These are phyloP conservation scores for Helleia helle DNA, from an alignment of 2,888 invertebrate genomes.

Conservation along the genomic window DNA sequence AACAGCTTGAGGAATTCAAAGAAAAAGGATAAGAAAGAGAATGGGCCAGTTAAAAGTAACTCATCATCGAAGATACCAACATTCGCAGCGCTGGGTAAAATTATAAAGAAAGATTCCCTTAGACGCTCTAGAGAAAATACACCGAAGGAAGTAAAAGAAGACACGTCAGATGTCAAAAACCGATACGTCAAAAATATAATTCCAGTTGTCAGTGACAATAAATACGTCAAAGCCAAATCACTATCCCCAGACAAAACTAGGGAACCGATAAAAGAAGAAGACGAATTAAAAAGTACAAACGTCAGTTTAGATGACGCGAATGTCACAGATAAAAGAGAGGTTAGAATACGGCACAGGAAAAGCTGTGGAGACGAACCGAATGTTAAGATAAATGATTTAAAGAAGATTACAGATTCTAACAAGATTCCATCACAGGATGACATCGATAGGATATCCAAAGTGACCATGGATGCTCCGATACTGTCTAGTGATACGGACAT, in stretches of 20 bases:
- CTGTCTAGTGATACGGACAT: constrained; percentile 79
- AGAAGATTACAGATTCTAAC: constrained; percentile 48
- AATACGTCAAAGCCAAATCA: constrained; percentile 59
- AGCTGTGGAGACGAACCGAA: constrained; percentile 65
- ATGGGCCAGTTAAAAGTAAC: constrained; percentile 50
- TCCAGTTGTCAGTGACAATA: constrained; percentile 45
- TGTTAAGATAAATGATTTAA: constrained; percentile 34
- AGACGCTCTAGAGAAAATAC: constrained; percentile 39
- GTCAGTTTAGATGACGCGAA: not conserved
- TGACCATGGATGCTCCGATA: constrained; percentile 88
- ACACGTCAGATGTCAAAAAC: constrained; percentile 34
- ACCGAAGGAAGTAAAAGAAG: constrained; percentile 26
- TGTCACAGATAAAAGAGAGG: constrained; percentile 12
- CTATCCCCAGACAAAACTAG: constrained; percentile 50
- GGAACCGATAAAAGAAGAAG: constrained; percentile 42
- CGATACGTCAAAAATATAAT: constrained; percentile 59
- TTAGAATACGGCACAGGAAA: constrained; percentile 46
- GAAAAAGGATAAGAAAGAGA: constrained; percentile 46
- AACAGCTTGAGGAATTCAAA: constrained; percentile 61
- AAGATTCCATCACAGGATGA: constrained; percentile 87
- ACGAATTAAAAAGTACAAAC: constrained; percentile 12
- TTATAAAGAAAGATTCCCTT: constrained; percentile 65
- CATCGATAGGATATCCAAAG: constrained; percentile 89
- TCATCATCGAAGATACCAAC: constrained; percentile 68
- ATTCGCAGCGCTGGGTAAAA: constrained; percentile 63